Percentiles rank a stretch among this genome's conserved stretches.
These are phyloP conservation scores for Rhinichthys klamathensis DNA, from an alignment of 2,113 vertebrate genomes.

Conservation along the genomic window DNA sequence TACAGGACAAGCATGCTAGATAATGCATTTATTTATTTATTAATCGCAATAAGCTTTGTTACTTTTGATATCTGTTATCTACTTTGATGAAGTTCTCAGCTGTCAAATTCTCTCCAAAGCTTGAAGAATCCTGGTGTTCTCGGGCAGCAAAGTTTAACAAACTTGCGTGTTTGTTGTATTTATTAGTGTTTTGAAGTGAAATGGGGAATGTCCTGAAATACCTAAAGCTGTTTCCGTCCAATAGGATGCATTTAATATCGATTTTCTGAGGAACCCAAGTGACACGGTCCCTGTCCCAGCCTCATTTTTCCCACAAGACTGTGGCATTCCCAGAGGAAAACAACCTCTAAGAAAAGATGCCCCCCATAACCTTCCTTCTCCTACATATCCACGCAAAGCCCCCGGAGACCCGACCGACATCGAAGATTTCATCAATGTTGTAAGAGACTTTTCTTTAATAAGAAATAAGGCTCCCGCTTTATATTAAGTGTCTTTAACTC, in stretches of 20 bases:
- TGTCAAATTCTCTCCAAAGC: too few relatives aligned
- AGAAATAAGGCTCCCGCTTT: background rate
- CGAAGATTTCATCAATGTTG: slow-evolving; percentile 89
- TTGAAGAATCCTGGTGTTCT: background rate
- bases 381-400: slow-evolving; percentile 71
- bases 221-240: slow-evolving; percentile 31
- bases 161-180: background rate
- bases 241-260: slow-evolving; percentile 91
- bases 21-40: too few relatives aligned
- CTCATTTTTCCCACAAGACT: slow-evolving; percentile 55
- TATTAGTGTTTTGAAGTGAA: background rate
- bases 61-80: too few relatives aligned
- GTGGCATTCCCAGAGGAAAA: slow-evolving; percentile 70
- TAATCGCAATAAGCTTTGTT: too few relatives aligned
- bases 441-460: slow-evolving; percentile 58
- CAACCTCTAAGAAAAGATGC: slow-evolving; percentile 82
- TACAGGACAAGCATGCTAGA: too few relatives aligned
- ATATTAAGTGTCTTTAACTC: too few relatives aligned
- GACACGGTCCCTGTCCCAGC: slow-evolving; percentile 60
- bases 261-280: slow-evolving; percentile 86
- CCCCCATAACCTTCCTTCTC: slow-evolving; percentile 75
- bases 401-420: slow-evolving; percentile 85
- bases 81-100: too few relatives aligned
- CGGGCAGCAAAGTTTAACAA: background rate
- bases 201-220: background rate